Base-by-base conservation (phyloP, 2,797 vertebrate genomes). In the Salarias fasciatus region DNA sequence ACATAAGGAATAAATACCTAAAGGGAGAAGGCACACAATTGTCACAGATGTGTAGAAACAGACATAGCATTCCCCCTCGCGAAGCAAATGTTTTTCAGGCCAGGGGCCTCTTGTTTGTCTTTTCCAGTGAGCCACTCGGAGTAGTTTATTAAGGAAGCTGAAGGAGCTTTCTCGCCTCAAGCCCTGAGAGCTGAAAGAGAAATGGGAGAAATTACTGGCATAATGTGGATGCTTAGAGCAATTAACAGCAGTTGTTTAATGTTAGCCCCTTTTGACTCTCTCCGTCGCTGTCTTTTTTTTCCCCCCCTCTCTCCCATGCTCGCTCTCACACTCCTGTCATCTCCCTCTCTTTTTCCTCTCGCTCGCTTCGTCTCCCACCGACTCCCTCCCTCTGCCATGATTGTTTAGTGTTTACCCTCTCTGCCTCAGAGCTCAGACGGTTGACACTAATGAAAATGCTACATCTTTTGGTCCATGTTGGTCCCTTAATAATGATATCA, bases 241-340 rank as follows among this genome's bases (percentile, higher is more conserved):
- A 95, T 96, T 95, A 95, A 93, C 92, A 91, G 92, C 92, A 92
- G 92, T 94, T 94, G 95, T 94, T 95, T 94, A 92, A 94, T 94
- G 93, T 92, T 91, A 92, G 93, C 91, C 92, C 87, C 69, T 69
- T 59, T 67, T 72, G 67, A 70, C 66, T 64, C 66, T 89, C 83
- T 88, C 86, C 83, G 72, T 62, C 35, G 13, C 59, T 46, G 36
- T 63, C 44, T 46, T 44, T 29, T 40, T 36, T 44, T 14, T 15
- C 36, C 9, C 11, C 11, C 36, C 11, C 5, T 43, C 11, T 30
- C 11, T 43, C 31, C 36, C 14, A 28, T 15, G 6, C 60, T 63
- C 48, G 36, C 74, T 57, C 52, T 70, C 62, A 30, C 63, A n/a
- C 63, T 73, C 62, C 50, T 65, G 63, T 72, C 75, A 64, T 38